These are phyloP conservation scores for Buathra laborator DNA, from an alignment of 2,888 invertebrate genomes.

Conservation along the genomic window DNA sequence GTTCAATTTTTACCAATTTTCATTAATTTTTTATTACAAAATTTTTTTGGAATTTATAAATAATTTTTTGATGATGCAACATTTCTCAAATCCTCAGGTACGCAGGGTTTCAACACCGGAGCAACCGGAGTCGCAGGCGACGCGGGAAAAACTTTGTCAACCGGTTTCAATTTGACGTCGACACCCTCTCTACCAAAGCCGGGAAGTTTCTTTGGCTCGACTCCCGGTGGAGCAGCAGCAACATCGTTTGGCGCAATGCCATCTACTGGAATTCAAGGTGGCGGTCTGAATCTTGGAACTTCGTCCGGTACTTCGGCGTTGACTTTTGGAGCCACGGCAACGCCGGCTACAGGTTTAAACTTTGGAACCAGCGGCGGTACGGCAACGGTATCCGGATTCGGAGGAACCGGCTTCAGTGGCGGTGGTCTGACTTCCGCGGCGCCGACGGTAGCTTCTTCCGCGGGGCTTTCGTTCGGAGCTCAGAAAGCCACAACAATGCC, in stretches of 20 bases:
- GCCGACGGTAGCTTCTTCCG: slow-evolving; percentile 66
- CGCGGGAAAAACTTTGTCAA: slow-evolving; percentile 83
- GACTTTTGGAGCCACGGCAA: slow-evolving; percentile 67
- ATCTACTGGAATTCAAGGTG: neutral
- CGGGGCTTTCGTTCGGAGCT: slow-evolving; percentile 71
- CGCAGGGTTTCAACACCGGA: slow-evolving; percentile 67
- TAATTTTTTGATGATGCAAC: too few relatives aligned
- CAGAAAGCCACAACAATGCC: slow-evolving; percentile 69
- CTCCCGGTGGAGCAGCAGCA: slow-evolving; percentile 75
- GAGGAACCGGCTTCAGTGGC: slow-evolving; percentile 37
- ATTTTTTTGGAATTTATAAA: too few relatives aligned
- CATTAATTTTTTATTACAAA: too few relatives aligned
- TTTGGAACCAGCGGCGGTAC: slow-evolving; percentile 65
- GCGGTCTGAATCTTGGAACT: slow-evolving; percentile 69
- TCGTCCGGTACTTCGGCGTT: slow-evolving; percentile 49
- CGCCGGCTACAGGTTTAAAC: slow-evolving; percentile 68
- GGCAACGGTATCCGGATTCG: slow-evolving; percentile 46
- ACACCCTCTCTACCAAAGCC: slow-evolving; percentile 82
- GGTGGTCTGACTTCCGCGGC: slow-evolving; percentile 63
- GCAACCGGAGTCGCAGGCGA: slow-evolving; percentile 81
- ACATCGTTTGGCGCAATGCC: slow-evolving; percentile 59
- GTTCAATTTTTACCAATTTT: too few relatives aligned
- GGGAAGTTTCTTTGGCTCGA: slow-evolving; percentile 81
- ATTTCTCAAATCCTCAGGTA: slow-evolving; percentile 24
- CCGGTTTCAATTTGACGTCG: slow-evolving; percentile 83